Conservation (phyloP, 1,140 invertebrate genomes). For the Arion vulgaris region DNA sequence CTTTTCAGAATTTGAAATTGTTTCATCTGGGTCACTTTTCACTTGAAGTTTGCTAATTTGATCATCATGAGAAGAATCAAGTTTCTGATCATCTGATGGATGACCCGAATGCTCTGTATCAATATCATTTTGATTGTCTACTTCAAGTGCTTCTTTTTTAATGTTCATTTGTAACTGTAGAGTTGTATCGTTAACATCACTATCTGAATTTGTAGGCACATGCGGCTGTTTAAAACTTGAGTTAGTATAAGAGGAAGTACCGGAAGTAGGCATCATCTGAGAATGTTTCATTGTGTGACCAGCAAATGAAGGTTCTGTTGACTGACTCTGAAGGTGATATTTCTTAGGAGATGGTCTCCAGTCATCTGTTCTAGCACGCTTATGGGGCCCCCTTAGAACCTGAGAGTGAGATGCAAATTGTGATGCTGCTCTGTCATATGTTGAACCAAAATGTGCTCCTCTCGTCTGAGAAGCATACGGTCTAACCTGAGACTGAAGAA, state of each 20-base stretch:
- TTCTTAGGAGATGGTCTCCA: slow-evolving; percentile 19
- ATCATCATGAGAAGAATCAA: not conserved
- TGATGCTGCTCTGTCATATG: not conserved
- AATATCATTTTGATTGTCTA: not conserved
- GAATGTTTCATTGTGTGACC: not conserved
- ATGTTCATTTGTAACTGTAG: slow-evolving; percentile 6
- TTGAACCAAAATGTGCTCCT: not conserved
- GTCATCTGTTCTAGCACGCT: slow-evolving; percentile 23
- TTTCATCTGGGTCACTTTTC: slow-evolving; percentile 33
- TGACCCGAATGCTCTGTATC: slow-evolving; percentile 1
- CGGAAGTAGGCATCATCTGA: not conserved
- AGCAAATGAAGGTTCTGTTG: not conserved
- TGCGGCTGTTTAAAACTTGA: not conserved
- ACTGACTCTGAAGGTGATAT: not conserved
- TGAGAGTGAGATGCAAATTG: slow-evolving; percentile 27
- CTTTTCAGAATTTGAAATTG: not conserved
- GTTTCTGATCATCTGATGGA: not conserved
- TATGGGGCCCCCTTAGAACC: not conserved
- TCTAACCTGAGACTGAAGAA: not conserved
- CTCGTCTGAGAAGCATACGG: not conserved
- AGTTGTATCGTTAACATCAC: not conserved
- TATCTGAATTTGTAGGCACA: not conserved
- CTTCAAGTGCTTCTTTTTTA: slow-evolving; percentile 32
- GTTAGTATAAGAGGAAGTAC: not conserved
- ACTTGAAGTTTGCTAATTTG: slow-evolving; percentile 1